Evolutionary conservation across 1,140 invertebrate genomes (phyloP), one percentile per base, ranked within the genome.

Genomic region (Drosophila guanche): DNA sequence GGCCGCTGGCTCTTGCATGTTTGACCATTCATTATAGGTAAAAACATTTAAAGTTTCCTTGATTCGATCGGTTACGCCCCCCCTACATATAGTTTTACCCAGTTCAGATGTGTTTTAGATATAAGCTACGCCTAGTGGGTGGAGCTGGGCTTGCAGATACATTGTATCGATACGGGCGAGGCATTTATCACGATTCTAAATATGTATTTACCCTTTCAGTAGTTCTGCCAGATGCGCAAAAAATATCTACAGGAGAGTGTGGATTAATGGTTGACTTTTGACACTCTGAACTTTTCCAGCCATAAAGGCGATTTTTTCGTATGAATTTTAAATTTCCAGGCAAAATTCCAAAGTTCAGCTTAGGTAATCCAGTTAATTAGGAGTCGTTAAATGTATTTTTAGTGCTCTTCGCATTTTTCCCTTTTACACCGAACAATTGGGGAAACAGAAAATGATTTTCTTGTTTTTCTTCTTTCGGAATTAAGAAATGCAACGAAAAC

Each of bases 41-140:
- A 45, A 25, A 45, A n/a, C 14, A 25, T 23, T 2, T 5, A 40
- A 46, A 33, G 40, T 40, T 5, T 29, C 41, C 70, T 59, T 14
- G 41, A 70, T 70, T 46, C 25, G 52, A 70, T 70, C 63, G 23
- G 47, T n/a, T 37, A 67, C 56, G 62, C 55, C 33, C 6, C 8
- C 14, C 58, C 50, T 27, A 37, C 23, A 48, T 47, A 50, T 47
- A 50, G 40, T 7, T 48, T 7, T n/a, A 22, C 40, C 22, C 27
- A 22, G 27, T 46, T 46, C 40, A 59, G 71, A 80, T 80, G 66
- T 40, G 41, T 48, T 54, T 29, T 37, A 46, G 52, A 77, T 68
- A 73, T 77, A 25, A 55, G 27, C 37, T 54, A 81, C 78, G 77
- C 46, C 37, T 71, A 23, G 50, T 54, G 50, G 78, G 78, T 51